A percentile compares a stretch with the other conserved stretches of the same genome.
Evolutionary conservation across 1,140 invertebrate species (phyloP).

Genomic region (Leptonema lineaticorne): DNA sequence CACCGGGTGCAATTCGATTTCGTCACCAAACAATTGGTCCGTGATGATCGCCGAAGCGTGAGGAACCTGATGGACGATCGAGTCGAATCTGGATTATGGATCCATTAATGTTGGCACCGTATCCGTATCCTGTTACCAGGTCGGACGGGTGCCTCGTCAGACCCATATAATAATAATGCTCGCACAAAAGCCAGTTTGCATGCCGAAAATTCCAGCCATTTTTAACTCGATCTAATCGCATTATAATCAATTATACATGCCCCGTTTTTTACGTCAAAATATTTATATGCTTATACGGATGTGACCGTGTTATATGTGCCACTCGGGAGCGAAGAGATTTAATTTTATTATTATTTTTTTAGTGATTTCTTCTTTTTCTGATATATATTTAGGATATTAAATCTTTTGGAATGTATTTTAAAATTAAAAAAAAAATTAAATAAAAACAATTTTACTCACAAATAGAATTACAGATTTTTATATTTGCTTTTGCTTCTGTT

Average conservation of each 20-base stretch:
- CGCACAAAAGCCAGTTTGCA: background rate
- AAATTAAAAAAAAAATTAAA: too few relatives aligned
- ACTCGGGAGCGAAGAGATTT: too few relatives aligned
- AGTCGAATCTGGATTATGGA: conserved; percentile 34
- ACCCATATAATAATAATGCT: background rate
- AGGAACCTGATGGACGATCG: background rate
- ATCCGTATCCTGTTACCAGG: conserved; percentile 32
- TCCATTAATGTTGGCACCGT: conserved; percentile 31
- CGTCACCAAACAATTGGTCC: background rate
- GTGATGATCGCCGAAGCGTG: conserved; percentile 1
- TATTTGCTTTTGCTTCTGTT: too few relatives aligned
- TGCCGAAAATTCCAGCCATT: background rate
- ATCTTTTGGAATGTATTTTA: too few relatives aligned
- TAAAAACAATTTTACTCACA: too few relatives aligned
- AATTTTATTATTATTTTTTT: too few relatives aligned
- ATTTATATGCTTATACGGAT: too few relatives aligned
- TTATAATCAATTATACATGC: background rate
- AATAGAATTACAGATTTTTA: too few relatives aligned
- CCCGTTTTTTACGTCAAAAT: too few relatives aligned
- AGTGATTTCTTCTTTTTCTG: too few relatives aligned
- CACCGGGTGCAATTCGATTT: conserved; percentile 27
- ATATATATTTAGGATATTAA: too few relatives aligned
- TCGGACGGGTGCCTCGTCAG: background rate
- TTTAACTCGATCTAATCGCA: background rate
- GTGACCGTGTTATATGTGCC: too few relatives aligned